Evolutionary conservation across 1,140 invertebrate species (phyloP).

Genomic region (Caerostris darwini): DNA sequence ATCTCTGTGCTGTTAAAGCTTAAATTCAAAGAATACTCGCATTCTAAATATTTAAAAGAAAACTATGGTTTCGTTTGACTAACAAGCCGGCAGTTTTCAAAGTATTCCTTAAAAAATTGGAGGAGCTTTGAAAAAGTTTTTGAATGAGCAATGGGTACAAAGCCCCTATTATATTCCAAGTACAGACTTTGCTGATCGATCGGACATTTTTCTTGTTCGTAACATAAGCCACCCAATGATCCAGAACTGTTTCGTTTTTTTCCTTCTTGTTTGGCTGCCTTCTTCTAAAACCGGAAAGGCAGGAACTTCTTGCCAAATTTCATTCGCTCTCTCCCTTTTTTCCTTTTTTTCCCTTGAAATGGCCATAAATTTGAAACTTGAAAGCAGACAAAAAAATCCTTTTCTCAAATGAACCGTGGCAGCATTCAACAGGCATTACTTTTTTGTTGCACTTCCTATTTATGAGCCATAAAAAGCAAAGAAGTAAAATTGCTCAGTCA

Average conservation of each 20-base stretch:
- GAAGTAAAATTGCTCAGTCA: neutral
- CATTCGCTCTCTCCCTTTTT: neutral
- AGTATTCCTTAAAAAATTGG: neutral
- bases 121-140: neutral
- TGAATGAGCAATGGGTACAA: constrained; percentile 4
- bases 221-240: constrained; percentile 41
- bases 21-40: neutral
- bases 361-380: constrained; percentile 36
- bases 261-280: neutral
- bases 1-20: neutral
- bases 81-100: neutral
- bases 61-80: neutral
- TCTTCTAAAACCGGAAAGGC: neutral
- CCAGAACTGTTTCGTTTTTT: neutral
- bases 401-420: constrained; percentile 11
- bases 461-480: constrained; percentile 16
- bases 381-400: neutral
- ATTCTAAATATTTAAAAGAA: neutral
- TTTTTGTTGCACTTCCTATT: constrained; percentile 5
- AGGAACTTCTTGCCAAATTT: constrained; percentile 6
- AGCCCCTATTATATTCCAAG: constrained; percentile 29
- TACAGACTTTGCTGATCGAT: neutral
- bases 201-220: constrained; percentile 38
- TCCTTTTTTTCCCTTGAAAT: neutral
- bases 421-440: constrained; percentile 45